Base-by-base conservation (phyloP, 1,140 invertebrate species). In the Meloidogyne exigua region DNA sequence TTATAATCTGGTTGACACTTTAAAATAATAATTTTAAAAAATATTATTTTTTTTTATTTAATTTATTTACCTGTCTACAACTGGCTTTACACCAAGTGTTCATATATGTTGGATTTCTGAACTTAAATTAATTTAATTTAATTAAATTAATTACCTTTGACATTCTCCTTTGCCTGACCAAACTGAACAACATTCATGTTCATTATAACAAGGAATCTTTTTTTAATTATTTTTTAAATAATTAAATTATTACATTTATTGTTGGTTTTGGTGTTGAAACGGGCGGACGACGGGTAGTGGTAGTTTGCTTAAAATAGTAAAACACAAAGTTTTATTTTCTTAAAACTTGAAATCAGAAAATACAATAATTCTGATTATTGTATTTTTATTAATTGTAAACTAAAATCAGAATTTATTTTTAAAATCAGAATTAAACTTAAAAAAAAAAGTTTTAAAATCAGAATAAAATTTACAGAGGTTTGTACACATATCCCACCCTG, bases 131-230 rank as follows among this genome's bases (percentile, higher is more conserved):
- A 12, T 15, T 18, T 36, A 28, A 25, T 32, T 42, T 26, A 68
- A 68, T 21, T 67, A 68, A 26, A 26, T 39, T 68, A 26, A 10
- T 2, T 68, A 13, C 44, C 26, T 57, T 32, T 73, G 71, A 21
- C 71, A 73, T 63, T 73, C 71, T 11, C 71, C 71, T 65, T 73
- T 73, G 7, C 57, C 39, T 25, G 25, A 18, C 57, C 18, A 73
- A 28, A 42, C 65, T 13, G 71, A 73, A 23, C 82, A 82, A 62
- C 81, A 84, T 74, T 82, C 82, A 62, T 82, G 82, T 42, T 84
- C 82, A 49, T 82, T 82, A 80, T 65, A 82, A 49, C 81, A 82
- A 42, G 49, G 72, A 23, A 70, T 32, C 26, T 82, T 28, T 44
- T 71, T 66, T 75, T 76, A 7, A 70, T 68, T 15, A 57, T 13